Evolutionary conservation across 2,888 invertebrate genomes (phyloP).

Genomic region (Ochropacha duplaris): DNA sequence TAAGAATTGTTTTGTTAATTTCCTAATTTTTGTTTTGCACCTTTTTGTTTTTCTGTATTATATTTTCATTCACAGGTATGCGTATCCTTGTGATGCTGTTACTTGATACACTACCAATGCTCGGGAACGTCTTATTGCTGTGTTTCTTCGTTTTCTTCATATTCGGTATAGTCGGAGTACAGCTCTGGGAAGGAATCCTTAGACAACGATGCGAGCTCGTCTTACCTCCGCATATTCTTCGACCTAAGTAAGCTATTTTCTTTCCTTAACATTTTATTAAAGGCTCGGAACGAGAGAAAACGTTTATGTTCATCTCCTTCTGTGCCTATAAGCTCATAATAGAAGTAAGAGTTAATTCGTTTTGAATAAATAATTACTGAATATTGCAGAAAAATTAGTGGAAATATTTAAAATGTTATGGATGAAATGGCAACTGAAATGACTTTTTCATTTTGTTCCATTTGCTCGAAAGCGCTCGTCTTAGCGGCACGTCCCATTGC

Average conservation of each 20-base stretch:
- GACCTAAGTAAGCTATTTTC: constrained; percentile 89
- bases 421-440: constrained; percentile 56
- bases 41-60: constrained; percentile 6
- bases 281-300: constrained; percentile 12
- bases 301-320: constrained; percentile 22
- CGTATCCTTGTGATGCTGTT: constrained; percentile 98
- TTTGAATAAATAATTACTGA: constrained; percentile 31
- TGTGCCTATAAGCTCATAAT: constrained; percentile 22
- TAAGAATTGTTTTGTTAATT: not conserved
- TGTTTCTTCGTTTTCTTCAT: constrained; percentile 99
- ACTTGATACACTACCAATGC: constrained; percentile 99
- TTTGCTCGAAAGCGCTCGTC: constrained; percentile 69
- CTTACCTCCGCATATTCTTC: constrained; percentile 86
- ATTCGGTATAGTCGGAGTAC: constrained; percentile 99
- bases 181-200: constrained; percentile 99
- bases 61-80: constrained; percentile 89
- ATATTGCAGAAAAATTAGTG: constrained; percentile 34
- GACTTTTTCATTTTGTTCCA: constrained; percentile 62
- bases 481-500: constrained; percentile 78
- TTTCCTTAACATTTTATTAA: constrained; percentile 13
- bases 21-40: constrained; percentile 1
- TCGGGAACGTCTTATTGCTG: constrained; percentile 98
- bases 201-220: constrained; percentile 95
- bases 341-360: constrained; percentile 39
- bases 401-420: constrained; percentile 40